Evolutionary conservation across 92 coral and sea anemone species (phyloP), one percentile per base, ranked within the genome.

Genomic region (Isaurus tuberculatus): DNA sequence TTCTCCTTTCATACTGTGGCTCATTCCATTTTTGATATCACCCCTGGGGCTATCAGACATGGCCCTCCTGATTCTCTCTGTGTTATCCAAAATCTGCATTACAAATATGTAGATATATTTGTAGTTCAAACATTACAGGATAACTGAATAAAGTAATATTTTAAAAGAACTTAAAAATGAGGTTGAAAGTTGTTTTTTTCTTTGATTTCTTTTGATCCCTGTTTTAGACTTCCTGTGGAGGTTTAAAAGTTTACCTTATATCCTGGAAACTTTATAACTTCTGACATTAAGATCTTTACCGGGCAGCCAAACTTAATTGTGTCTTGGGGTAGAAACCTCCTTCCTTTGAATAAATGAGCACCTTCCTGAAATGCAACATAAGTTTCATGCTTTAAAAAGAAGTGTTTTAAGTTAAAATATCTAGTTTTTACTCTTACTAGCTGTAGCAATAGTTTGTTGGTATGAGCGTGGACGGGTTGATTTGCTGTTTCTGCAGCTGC

Each of bases 301-400:
- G 89, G 84, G 66, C 89, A 85, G 34, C 32, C 86, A 85, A 89
- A 89, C 68, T 89, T 89, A 37, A 85, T 85, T 4, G 89, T 89
- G 80, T 81, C 83, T 81, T 89, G 92, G 46, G 87, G 81, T 64
- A 89, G 43, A 80, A 89, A 85, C 19, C 75, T 83, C 71, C 74
- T 85, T 30, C n/a, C n/a, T n/a, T n/a, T n/a, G n/a, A n/a, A 89
- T 6, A 67, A 78, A 48, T 85, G 89, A 81, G 85, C 89, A 72
- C 65, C 89, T 40, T 28, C 63, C 92, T 85, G 81, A 14, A 63
- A 63, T 25, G 69, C 69, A 26, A 63, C 31, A 29, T 63, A 20
- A 63, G 34, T 25, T 63, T 63, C 34, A 63, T 26, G 31, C 69
- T 29, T 63, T 25, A 23, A 63, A 63, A 63, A 63, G 17, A 23